A percentile compares a stretch with the other conserved stretches of the same genome.
Conservation (phyloP, 2,888 invertebrate genomes). For the Dicyrtoma fusca region DNA sequence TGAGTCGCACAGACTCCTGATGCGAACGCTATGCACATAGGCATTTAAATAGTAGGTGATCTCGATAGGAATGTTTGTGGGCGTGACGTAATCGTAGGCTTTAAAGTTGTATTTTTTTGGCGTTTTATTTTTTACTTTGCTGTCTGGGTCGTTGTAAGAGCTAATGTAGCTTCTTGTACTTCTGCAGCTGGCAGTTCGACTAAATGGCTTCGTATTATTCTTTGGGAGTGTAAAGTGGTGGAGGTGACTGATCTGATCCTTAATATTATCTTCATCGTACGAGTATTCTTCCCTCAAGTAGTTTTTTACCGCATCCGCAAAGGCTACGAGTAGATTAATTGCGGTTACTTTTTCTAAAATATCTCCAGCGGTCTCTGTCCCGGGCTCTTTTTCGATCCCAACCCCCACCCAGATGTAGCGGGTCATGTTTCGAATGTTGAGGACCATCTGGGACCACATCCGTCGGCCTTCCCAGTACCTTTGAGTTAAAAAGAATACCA, state of each 20-base stretch:
- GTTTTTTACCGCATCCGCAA: conserved; percentile 50
- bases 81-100: conserved; percentile 26
- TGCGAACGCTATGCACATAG: conserved; percentile 12
- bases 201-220: too few species aligned
- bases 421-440: conserved; percentile 46
- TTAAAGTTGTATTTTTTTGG: background rate
- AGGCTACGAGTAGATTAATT: conserved; percentile 50
- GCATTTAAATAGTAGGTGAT: conserved; percentile 20
- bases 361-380: background rate
- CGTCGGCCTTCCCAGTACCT: conserved; percentile 54
- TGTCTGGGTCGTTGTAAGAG: too few species aligned
- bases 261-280: conserved; percentile 47
- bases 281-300: conserved; percentile 54
- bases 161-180: too few species aligned
- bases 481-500: too few species aligned
- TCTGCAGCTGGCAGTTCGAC: too few species aligned
- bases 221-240: conserved; percentile 46
- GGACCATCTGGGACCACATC: conserved; percentile 45
- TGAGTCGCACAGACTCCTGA: background rate
- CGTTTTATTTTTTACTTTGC: background rate
- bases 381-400: background rate
- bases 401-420: conserved; percentile 45
- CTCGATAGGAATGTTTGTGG: conserved; percentile 31
- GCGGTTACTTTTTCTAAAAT: conserved; percentile 49
- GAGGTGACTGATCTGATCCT: conserved; percentile 42